Evolutionary conservation across 2,888 invertebrate species (phyloP), one percentile per base, ranked within the genome.

Genomic region (Romanomermis culicivorax): DNA sequence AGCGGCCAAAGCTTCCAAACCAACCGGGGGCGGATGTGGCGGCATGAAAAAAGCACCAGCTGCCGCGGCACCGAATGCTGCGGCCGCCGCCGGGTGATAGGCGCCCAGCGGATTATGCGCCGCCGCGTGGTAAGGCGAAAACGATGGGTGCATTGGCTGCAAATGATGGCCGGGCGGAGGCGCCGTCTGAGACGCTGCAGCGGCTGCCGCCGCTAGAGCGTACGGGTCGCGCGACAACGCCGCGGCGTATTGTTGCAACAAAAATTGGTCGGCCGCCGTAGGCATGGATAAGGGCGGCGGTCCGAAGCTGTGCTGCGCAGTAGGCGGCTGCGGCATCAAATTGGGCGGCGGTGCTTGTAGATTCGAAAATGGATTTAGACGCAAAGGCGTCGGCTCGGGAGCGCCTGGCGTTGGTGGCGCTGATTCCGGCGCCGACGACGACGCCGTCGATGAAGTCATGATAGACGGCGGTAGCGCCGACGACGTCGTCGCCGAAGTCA

Each of bases 21-120:
- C 17, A 77, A 76, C 53, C 78, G 78, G 59, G 78, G 72, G 48
- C 78, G 27, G 60, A 60, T 17, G 60, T 59, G 24, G 61, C 62
- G 49, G 58, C 58, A 47, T 20, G 29, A 45, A 47, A 56, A n/a
- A n/a, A 48, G 56, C 68, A 69, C 64, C 68, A 77, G 77, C 77
- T 72, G 77, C 76, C n/a, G n/a, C n/a, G n/a, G n/a, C n/a, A n/a
- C n/a, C n/a, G n/a, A n/a, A n/a, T n/a, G n/a, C n/a, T n/a, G n/a
- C n/a, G n/a, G n/a, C n/a, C n/a, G n/a, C n/a, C n/a, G n/a, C n/a
- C n/a, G n/a, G n/a, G n/a, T n/a, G n/a, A n/a, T n/a, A n/a, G n/a
- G n/a, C n/a, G n/a, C n/a, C n/a, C n/a, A n/a, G n/a, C n/a, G n/a
- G n/a, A n/a, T n/a, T n/a, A n/a, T n/a, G n/a, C n/a, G n/a, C n/a